Base-by-base conservation (phyloP, 1,140 invertebrate species). In the Sarcophaga peregrina region DNA sequence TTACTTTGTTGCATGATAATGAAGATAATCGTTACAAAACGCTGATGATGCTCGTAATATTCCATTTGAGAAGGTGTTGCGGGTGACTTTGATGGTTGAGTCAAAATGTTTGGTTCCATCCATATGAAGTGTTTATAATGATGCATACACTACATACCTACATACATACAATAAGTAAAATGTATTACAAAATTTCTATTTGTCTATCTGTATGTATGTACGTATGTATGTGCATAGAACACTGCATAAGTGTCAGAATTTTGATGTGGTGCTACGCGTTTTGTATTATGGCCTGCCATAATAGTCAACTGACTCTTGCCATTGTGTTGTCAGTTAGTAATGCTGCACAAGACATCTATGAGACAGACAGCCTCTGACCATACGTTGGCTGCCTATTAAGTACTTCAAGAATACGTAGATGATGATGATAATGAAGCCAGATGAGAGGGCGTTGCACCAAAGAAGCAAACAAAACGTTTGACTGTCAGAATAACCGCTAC, bases 251-350 rank as follows among this genome's bases (percentile, higher is more conserved):
- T 9, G 13, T 9, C 50, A 52, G 13, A 52, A 52, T 52, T 52
- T 20, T 68, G 62, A 25, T 68, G 62, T 68, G 62, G 54, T 58
- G 13, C 11, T 2, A n/a, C n/a, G n/a, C 54, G 54, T n/a, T 13
- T 13, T 58, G 15, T 13, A n/a, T 58, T 58, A 58, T 58, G 54
- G 54, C n/a, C 54, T 68, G 62, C 62, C 62, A 68, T 68, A 68
- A 68, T 68, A 68, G 62, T 68, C 62, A 68, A 68, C n/a, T n/a
- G n/a, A n/a, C n/a, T 68, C 62, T 68, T 68, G 20, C 20, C 62
- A 20, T 68, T 68, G 20, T 8, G 62, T 9, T 68, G 62, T 68
- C 62, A 68, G 62, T 8, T 68, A 37, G 25, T 37, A 8, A 20
- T 10, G n/a, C 62, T 68, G 62, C 62, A 68, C 17, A 68, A 68